A percentile compares a stretch with the other conserved stretches of the same genome.
Evolutionary conservation across 2,113 vertebrate species (phyloP).

Genomic region (Thymallus thymallus): DNA sequence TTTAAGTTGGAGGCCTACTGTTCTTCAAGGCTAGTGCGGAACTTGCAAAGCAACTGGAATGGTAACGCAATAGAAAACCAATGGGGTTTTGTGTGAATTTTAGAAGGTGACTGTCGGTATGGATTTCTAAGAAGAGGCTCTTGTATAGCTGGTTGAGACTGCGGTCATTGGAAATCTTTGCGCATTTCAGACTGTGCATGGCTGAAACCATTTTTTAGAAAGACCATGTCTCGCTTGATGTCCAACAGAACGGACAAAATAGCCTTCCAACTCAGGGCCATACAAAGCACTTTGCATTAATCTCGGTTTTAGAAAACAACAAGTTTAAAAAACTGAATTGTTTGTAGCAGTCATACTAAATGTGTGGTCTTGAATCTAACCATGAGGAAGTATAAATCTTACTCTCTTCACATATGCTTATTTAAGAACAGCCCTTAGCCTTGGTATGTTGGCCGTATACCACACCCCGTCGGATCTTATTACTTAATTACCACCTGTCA

Average conservation of each 20-base stretch:
- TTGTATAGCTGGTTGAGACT: no score
- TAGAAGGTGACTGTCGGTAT: neutral
- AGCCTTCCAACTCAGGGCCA: neutral
- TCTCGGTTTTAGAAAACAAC: neutral
- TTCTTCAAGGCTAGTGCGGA: neutral
- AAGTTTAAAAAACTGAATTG: neutral
- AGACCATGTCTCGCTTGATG: no score
- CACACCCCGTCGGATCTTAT: no score
- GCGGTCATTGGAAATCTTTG: no score
- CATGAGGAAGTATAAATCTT: neutral
- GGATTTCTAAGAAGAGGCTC: neutral
- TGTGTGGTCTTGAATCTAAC: neutral
- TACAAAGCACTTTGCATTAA: neutral
- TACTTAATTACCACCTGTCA: neutral
- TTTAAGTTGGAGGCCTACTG: neutral
- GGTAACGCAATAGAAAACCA: neutral
- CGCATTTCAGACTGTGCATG: no score
- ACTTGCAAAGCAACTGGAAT: neutral
- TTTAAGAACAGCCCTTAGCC: no score
- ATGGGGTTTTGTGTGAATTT: neutral
- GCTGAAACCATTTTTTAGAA: no score
- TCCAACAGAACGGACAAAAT: no score
- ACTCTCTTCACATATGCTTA: neutral
- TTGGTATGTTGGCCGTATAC: no score
- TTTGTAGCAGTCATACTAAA: no score